A percentile compares a stretch with the other conserved stretches of the same genome.
Conservation (phyloP, 2,888 invertebrate species). For the Sinhomidia bicolor region DNA sequence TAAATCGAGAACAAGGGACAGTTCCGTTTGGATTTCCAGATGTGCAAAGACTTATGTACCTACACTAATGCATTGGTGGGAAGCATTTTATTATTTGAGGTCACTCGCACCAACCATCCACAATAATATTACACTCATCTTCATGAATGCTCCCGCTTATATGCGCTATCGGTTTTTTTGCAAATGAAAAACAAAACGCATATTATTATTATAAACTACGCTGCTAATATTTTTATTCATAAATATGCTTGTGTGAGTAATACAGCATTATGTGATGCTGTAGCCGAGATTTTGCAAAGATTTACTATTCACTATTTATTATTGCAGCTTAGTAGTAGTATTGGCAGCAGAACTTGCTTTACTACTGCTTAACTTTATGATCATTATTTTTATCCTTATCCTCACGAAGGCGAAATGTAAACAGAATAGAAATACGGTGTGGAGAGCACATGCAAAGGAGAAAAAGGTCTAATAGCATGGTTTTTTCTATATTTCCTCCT, state of each 20-base stretch:
- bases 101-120: not conserved
- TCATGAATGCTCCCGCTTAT: not conserved
- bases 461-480: not conserved
- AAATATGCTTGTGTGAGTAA: not conserved
- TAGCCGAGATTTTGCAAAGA: not conserved
- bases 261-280: no score
- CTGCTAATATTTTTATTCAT: not conserved
- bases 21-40: not conserved
- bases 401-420: not conserved
- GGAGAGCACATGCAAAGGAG: not conserved
- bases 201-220: no score
- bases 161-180: not conserved
- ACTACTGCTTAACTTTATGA: not conserved
- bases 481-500: not conserved
- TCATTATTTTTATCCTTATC: not conserved
- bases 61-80: not conserved
- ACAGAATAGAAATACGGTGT: not conserved
- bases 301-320: slow-evolving; percentile 21
- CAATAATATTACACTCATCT: not conserved
- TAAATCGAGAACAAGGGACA: not conserved
- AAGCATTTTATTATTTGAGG: not conserved
- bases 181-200: not conserved
- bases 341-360: not conserved
- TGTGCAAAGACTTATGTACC: no score
- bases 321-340: not conserved